These are phyloP conservation scores for Acanthosepion esculentum DNA, from an alignment of 2,888 invertebrate genomes.

Conservation along the genomic window DNA sequence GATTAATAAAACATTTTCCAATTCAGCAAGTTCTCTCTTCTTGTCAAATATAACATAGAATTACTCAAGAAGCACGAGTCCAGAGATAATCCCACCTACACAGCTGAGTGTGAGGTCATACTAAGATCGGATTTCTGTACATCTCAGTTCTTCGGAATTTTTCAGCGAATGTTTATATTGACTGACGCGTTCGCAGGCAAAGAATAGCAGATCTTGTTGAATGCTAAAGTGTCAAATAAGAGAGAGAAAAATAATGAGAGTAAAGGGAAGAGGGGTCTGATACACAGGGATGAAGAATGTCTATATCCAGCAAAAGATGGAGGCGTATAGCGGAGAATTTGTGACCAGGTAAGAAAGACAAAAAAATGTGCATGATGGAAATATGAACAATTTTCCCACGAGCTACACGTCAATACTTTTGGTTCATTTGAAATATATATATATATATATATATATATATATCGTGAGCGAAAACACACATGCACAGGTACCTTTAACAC, in stretches of 20 bases:
- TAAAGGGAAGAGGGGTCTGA: not conserved
- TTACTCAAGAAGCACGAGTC: not conserved
- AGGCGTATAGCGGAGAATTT: too few relatives aligned
- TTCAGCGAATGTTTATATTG: not conserved
- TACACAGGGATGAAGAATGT: not conserved
- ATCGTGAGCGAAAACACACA: too few relatives aligned
- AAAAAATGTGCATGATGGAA: too few relatives aligned
- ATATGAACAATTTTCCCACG: too few relatives aligned
- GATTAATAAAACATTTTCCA: not conserved
- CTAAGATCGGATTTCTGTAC: not conserved
- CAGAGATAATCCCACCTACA: not conserved
- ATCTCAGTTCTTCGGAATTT: not conserved
- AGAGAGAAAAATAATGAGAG: not conserved
- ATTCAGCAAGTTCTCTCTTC: not conserved
- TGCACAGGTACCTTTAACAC: too few relatives aligned
- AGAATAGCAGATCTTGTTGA: not conserved
- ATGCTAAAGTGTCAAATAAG: not conserved
- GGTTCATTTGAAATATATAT: not conserved
- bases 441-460: constrained; percentile 13
- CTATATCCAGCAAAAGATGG: too few relatives aligned
- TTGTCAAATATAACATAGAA: not conserved
- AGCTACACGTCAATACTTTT: too few relatives aligned
- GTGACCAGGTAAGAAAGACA: too few relatives aligned
- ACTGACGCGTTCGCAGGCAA: not conserved
- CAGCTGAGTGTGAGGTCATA: not conserved